These are phyloP conservation scores for Lophius americanus DNA, from an alignment of 2,797 vertebrate species.

Conservation along the genomic window DNA sequence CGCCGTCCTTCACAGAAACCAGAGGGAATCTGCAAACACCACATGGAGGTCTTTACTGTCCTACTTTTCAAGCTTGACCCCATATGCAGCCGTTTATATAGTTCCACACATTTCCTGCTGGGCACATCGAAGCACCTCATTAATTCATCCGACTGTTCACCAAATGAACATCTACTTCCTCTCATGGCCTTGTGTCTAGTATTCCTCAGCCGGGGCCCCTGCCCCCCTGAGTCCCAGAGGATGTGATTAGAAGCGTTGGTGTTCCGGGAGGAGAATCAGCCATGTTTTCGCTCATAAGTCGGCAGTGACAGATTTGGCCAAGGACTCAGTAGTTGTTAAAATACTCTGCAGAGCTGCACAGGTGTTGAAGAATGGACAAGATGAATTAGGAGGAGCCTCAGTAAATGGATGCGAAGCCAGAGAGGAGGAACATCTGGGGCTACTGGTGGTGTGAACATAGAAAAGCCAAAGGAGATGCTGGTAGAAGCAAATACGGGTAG, in stretches of 20 bases:
- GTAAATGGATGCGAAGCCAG: slow-evolving; percentile 37
- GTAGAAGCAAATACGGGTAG: too few relatives aligned
- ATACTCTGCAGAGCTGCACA: slow-evolving; percentile 53
- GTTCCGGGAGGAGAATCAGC: slow-evolving; percentile 67
- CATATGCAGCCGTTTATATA: neutral
- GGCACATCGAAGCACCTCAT: slow-evolving; percentile 14
- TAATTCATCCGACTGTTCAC: slow-evolving; percentile 60
- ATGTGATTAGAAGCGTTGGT: slow-evolving; percentile 69
- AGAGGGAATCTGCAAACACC: too few relatives aligned
- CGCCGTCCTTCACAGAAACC: too few relatives aligned
- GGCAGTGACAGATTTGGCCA: slow-evolving; percentile 64
- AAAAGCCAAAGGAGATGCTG: too few relatives aligned
- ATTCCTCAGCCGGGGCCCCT: slow-evolving; percentile 42
- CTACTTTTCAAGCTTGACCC: slow-evolving; percentile 20
- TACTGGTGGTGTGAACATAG: too few relatives aligned
- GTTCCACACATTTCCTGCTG: neutral
- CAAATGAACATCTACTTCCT: slow-evolving; percentile 55
- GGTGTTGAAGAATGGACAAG: slow-evolving; percentile 26
- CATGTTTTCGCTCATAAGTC: slow-evolving; percentile 51
- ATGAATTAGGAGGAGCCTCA: slow-evolving; percentile 19
- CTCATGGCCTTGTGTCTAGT: slow-evolving; percentile 53
- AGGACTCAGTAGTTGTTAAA: slow-evolving; percentile 61
- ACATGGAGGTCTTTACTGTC: neutral
- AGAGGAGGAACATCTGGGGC: too few relatives aligned
- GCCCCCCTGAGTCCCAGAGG: slow-evolving; percentile 63